Base-by-base conservation (phyloP, 2,113 vertebrate species). In the Numenius arquata region DNA sequence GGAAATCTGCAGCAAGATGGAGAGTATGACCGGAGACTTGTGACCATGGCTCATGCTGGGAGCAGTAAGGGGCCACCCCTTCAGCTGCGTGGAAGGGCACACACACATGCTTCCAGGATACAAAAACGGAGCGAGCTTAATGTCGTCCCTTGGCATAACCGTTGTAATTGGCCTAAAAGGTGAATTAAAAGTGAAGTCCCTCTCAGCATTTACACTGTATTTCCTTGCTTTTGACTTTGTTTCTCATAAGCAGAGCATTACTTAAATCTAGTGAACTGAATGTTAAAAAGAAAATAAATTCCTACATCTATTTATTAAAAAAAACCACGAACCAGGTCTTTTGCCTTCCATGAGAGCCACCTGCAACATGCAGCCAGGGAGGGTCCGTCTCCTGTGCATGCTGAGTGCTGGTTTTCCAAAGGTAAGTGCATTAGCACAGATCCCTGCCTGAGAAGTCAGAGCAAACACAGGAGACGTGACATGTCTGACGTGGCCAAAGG, bases 311-410 rank as follows among this genome's bases (percentile, higher is more conserved):
- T 36, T 16, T 41, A 20, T 50, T 40, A 3, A 26, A 26, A 47
- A 32, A 36, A 2, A 0, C 12, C 21, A 41, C 15, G 8, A 58
- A 89, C 32, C 6, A 7, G 12, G 30, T 41, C 14, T 58, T 87
- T 52, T 68, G 70, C n/a, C 20, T 90, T 90, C 61, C 25, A 8
- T 12, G 23, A 48, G 26, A 63, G n/a, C 40, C 47, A 53, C 36
- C 29, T 59, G 71, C 9, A 38, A 63, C 25, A 58, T 0, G 0
- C 38, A 82, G 74, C 61, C 32, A 30, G 0, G 4, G 58, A 76
- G 26, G 17, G 21, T 63, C 66, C 26, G 61, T 66, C 14, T 19
- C 26, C 22, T 14, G 12, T 3, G 5, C 1, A 8, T 67, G 50
- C 77, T 47, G 58, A 36, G 73, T 0, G 0, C 50, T 30, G 45